Percentiles rank a stretch among this genome's conserved stretches.
phyloP scores from a whole-genome alignment of 2,797 vertebrate species.

The Diceros bicornis region DNA sequence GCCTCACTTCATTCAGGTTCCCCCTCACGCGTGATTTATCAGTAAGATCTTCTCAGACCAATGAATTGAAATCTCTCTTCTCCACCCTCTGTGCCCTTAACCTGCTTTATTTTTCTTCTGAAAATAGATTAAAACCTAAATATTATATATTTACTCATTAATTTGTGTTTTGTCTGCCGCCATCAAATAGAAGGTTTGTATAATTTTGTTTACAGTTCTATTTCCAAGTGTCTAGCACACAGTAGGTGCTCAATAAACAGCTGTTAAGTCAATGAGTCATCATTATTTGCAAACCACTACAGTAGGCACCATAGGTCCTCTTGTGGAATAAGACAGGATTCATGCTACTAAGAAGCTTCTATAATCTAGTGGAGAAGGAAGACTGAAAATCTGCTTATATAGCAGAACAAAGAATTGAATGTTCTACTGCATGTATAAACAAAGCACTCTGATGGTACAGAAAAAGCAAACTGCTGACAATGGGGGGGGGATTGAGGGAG shows the following conservation, averaged over 20 bases:
- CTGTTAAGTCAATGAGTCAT: background rate
- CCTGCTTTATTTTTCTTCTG: background rate
- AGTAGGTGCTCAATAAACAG: constrained; percentile 10
- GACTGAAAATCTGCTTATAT: background rate
- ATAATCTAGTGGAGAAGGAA: background rate
- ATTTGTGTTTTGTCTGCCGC: background rate
- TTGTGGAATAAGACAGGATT: background rate
- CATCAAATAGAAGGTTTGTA: background rate
- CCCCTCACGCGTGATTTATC: background rate
- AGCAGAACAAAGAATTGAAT: background rate
- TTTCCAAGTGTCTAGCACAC: background rate
- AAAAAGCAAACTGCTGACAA: background rate
- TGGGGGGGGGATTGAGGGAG: background rate
- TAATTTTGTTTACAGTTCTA: background rate
- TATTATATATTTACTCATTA: background rate
- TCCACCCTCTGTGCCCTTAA: background rate
- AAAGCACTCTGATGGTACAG: background rate
- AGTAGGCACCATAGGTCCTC: background rate
- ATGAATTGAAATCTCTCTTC: background rate
- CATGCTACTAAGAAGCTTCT: background rate
- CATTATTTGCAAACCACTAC: background rate
- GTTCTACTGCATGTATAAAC: background rate
- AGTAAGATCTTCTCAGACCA: constrained; percentile 14
- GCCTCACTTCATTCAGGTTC: background rate
- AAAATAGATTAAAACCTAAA: background rate